Evolutionary conservation across 2,797 vertebrate species (phyloP), one percentile per base, ranked within the genome.

Genomic region (Hypotaenidia philippensis): DNA sequence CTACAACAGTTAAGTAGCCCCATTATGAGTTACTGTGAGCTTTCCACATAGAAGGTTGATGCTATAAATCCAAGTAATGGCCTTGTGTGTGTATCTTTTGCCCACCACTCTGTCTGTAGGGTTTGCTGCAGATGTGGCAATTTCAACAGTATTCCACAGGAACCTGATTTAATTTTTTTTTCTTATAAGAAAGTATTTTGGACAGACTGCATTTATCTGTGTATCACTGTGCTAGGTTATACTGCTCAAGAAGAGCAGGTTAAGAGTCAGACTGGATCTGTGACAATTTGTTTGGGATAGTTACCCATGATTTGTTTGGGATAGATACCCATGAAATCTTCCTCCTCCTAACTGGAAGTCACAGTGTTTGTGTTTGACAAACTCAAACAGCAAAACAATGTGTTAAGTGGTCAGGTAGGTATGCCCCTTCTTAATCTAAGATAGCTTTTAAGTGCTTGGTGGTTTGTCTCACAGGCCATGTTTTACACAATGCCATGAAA

Each of bases 1-100:
- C 76, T 31, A 5, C 0, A 1, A 50, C 32, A 70, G 22, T 18
- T 40, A 64, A 11, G 17, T 10, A 65, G 52, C 10, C 31, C 45
- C 57, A 26, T 9, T 2, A 5, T 0, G 10, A 34, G 32, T 44
- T 45, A 64, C 17, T 56, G 29, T 9, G 20, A 40, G 11, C n/a
- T 53, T 70, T 59, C 55, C 9, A 29, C 7, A 7, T 1, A 13
- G 0, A 1, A 9, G 15, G 13, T 8, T 68, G 53, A 77, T 36
- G 60, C 11, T 41, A 12, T 29, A 66, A 83, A 74, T 38, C n/a
- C 53, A 78, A 36, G 14, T 27, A 81, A 75, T n/a, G 21, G 23
- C 38, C n/a, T 75, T 23, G 26, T 0, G 6, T 17, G 27, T 2
- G 8, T 26, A 17, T 25, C 27, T 76, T 52, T 41, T 53, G 20